A percentile compares a stretch with the other conserved stretches of the same genome.
Conservation (phyloP, 1,140 invertebrate genomes). For the Lordiphosa clarofinis region DNA sequence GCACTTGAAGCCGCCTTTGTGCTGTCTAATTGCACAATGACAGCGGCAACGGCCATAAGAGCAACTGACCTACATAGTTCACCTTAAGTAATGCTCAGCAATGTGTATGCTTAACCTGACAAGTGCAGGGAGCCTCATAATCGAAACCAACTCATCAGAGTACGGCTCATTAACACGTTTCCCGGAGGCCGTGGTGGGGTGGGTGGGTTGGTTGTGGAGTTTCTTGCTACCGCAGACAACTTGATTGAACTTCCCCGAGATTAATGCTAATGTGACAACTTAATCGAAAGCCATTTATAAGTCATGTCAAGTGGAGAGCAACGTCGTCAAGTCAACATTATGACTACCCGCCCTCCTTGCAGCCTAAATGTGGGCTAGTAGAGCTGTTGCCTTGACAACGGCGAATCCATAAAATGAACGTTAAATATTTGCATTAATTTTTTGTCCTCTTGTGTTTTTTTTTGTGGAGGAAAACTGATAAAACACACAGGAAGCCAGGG, state of each 20-base stretch:
- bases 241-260: slow-evolving; percentile 69
- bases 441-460: slow-evolving; percentile 4
- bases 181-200: background rate
- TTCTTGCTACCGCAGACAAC: slow-evolving; percentile 40
- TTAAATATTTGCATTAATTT: slow-evolving; percentile 77
- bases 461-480: background rate
- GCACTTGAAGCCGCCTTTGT: slow-evolving; percentile 1
- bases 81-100: slow-evolving; percentile 10
- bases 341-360: slow-evolving; percentile 5
- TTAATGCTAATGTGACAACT: slow-evolving; percentile 78
- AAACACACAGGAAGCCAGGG: slow-evolving; percentile 13
- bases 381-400: slow-evolving; percentile 43
- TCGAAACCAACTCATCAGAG: slow-evolving; percentile 43
- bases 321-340: slow-evolving; percentile 14
- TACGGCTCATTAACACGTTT: slow-evolving; percentile 64
- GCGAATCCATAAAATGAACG: slow-evolving; percentile 71
- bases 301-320: slow-evolving; percentile 65
- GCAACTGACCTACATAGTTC: slow-evolving; percentile 31
- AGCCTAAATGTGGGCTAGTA: slow-evolving; percentile 27
- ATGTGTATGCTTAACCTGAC: slow-evolving; percentile 16
- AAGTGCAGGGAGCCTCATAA: slow-evolving; percentile 16
- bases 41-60: background rate
- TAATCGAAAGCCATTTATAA: slow-evolving; percentile 78
- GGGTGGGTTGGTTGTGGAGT: background rate
- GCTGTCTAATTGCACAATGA: slow-evolving; percentile 11